phyloP scores from a whole-genome alignment of 2,797 vertebrate genomes.

The Acrossocheilus fasciatus region DNA sequence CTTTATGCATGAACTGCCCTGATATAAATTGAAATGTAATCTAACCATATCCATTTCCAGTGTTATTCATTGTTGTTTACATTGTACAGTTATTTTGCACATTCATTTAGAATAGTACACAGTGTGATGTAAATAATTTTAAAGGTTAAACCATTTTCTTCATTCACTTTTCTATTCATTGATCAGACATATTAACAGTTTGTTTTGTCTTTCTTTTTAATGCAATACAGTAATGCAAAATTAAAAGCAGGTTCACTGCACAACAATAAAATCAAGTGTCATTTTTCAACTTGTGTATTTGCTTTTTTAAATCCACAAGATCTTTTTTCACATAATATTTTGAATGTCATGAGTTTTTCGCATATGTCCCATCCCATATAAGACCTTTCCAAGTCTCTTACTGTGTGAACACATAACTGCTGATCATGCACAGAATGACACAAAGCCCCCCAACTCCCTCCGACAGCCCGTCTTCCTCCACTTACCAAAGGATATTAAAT shows the following conservation, averaged over 20 bases:
- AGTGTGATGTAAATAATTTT: neutral
- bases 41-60: neutral
- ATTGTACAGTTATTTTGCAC: neutral
- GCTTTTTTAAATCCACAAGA: neutral
- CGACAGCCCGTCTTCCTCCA: constrained; percentile 16
- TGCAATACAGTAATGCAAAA: neutral
- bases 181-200: neutral
- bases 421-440: neutral
- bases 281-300: neutral
- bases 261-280: neutral
- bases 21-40: neutral
- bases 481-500: constrained; percentile 63
- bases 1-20: neutral
- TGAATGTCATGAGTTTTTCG: neutral
- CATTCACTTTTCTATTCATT: neutral
- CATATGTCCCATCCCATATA: neutral
- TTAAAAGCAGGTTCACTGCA: neutral
- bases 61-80: neutral
- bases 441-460: neutral
- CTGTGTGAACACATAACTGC: constrained; percentile 18
- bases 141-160: neutral
- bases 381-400: neutral
- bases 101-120: neutral
- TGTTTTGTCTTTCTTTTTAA: neutral
- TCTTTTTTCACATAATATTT: neutral